These are phyloP conservation scores for Hylomyscus alleni DNA, from an alignment of 2,797 vertebrate genomes.

Conservation along the genomic window DNA sequence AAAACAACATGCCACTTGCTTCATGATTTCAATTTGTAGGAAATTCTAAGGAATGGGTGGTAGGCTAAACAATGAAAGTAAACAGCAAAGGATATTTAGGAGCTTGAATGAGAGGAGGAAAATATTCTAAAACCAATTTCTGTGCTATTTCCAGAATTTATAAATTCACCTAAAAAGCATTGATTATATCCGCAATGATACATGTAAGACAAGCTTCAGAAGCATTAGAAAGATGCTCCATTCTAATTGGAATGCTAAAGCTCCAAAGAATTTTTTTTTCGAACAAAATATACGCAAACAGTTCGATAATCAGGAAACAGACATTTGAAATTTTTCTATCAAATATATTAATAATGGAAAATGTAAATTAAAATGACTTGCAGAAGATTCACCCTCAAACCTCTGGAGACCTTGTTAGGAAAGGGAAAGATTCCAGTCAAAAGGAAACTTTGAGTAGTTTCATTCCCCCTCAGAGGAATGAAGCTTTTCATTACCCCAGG, in stretches of 20 bases:
- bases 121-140: constrained; percentile 18
- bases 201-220: neutral
- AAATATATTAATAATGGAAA: constrained; percentile 49
- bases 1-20: neutral
- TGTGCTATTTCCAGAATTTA: neutral
- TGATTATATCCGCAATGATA: neutral
- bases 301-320: neutral
- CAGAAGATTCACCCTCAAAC: neutral
- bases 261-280: neutral
- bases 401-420: constrained; percentile 36
- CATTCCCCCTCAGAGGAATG: neutral
- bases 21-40: neutral
- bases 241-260: constrained; percentile 4
- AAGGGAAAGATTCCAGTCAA: neutral
- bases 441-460: neutral
- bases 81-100: neutral
- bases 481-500: neutral
- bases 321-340: neutral
- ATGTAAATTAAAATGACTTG: constrained; percentile 5
- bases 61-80: accelerated
- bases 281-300: neutral
- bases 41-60: neutral
- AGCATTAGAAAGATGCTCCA: neutral
- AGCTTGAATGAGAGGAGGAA: neutral
- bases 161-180: constrained; percentile 21